These are phyloP conservation scores for Drosophila cyrtoloma DNA, from an alignment of 2,888 invertebrate species.

Conservation along the genomic window DNA sequence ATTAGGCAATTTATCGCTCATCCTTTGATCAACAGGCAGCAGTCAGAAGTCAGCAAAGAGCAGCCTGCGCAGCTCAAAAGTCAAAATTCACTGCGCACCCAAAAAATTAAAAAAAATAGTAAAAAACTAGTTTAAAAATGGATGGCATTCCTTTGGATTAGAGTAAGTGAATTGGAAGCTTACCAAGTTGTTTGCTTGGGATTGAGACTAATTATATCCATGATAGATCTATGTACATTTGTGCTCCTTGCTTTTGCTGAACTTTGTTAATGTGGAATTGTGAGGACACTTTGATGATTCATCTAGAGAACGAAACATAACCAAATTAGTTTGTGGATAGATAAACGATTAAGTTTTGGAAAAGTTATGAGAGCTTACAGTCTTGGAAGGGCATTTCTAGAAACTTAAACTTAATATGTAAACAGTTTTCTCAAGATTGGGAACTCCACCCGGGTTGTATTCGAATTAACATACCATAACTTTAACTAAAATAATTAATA, in stretches of 20 bases:
- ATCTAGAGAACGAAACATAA: background rate
- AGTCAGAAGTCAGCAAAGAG: constrained; percentile 9
- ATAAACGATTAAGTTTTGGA: background rate
- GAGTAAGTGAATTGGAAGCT: background rate
- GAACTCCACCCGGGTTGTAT: background rate
- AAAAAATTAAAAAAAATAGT: constrained; percentile 35
- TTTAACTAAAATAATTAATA: background rate
- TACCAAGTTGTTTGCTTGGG: background rate
- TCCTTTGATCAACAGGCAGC: constrained; percentile 23
- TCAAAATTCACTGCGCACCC: background rate
- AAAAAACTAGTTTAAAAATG: background rate
- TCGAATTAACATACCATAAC: background rate
- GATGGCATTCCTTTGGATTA: background rate
- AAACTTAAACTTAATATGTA: background rate
- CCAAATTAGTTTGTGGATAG: background rate
- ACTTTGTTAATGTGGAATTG: no score
- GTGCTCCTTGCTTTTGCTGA: background rate
- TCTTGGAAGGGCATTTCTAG: no score
- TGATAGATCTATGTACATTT: background rate
- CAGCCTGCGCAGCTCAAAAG: constrained; percentile 17
- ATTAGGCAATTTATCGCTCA: constrained; percentile 48
- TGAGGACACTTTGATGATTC: background rate
- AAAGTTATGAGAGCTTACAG: background rate
- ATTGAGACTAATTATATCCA: background rate
- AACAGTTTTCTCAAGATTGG: background rate